phyloP scores from a whole-genome alignment of 2,113 vertebrate species.

The Elgaria multicarinata region DNA sequence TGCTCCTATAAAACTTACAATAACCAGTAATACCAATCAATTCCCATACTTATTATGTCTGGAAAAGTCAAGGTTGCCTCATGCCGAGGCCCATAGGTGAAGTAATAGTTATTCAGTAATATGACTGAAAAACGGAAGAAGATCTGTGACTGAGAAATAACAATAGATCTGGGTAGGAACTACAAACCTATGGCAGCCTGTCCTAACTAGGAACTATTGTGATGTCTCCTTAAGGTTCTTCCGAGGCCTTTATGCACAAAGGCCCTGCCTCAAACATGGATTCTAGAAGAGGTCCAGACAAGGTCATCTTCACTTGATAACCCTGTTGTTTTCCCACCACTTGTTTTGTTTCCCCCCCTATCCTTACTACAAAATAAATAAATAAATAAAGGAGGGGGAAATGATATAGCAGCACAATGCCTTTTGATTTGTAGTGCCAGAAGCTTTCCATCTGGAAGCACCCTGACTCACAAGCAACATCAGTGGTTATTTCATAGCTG shows the following conservation, averaged over 20 bases:
- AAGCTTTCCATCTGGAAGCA: neutral
- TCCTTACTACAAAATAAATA: neutral
- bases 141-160: neutral
- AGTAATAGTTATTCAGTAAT: neutral
- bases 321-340: neutral
- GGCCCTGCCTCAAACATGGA: neutral
- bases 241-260: neutral
- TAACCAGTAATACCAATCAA: no score
- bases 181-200: neutral
- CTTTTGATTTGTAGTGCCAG: no score
- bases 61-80: neutral
- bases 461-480: neutral
- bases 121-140: neutral
- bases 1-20: neutral
- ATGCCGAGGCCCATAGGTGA: neutral
- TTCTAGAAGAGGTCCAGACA: neutral
- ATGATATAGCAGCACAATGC: neutral
- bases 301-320: neutral
- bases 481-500: neutral
- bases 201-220: neutral
- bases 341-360: neutral
- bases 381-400: neutral
- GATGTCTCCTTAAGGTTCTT: neutral
- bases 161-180: neutral
- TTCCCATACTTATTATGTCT: neutral